Percentiles rank a stretch among this genome's conserved stretches.
phyloP scores from a whole-genome alignment of 2,113 vertebrate species.

The Mastomys coucha region DNA sequence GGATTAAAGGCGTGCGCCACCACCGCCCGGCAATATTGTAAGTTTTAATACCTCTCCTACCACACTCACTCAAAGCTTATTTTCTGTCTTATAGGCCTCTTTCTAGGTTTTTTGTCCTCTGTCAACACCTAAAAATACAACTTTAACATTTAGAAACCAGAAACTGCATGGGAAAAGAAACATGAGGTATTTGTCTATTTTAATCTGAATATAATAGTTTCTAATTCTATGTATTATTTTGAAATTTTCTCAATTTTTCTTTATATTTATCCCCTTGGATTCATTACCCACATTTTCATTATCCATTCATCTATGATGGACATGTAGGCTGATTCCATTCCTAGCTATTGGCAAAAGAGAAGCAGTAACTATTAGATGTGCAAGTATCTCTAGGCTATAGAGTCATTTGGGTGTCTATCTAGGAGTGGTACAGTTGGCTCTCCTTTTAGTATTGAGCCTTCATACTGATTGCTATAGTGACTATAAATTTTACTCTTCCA shows the following conservation, averaged over 20 bases:
- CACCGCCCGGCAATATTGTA: no score
- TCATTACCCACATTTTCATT: background rate
- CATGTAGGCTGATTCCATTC: background rate
- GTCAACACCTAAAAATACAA: background rate
- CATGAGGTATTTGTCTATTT: background rate
- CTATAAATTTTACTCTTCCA: background rate
- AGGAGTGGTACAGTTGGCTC: background rate
- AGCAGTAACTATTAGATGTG: background rate
- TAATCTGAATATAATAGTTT: background rate
- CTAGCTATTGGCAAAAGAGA: no score
- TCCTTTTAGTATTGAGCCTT: background rate
- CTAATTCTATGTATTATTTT: background rate
- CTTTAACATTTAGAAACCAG: background rate
- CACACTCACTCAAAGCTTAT: background rate
- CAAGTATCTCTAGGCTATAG: background rate
- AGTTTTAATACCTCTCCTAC: no score
- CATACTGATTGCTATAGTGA: background rate
- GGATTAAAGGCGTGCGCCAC: no score
- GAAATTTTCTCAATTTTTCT: background rate
- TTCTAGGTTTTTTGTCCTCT: background rate
- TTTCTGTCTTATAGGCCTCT: background rate
- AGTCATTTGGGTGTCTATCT: background rate
- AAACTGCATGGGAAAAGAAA: background rate
- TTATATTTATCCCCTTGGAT: background rate
- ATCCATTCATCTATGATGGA: background rate